Evolutionary conservation across 2,113 vertebrate genomes (phyloP).

Genomic region (Dendropsophus ebraccatus): DNA sequence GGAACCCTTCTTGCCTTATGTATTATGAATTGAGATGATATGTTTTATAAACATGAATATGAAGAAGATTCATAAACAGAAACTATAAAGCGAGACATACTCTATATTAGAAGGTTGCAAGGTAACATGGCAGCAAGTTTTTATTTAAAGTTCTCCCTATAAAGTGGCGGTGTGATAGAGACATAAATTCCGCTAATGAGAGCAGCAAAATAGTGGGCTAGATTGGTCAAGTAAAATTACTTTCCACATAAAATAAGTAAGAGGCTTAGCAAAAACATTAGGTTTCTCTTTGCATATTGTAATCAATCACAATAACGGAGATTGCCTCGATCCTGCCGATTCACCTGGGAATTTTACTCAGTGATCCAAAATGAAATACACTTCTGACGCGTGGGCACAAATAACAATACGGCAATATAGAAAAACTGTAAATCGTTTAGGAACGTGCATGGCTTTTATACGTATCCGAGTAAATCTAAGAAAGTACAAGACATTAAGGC

Average conservation of each 20-base stretch:
- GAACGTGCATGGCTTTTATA: slow-evolving; percentile 47
- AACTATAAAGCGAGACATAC: slow-evolving; percentile 35
- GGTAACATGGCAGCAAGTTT: slow-evolving; percentile 12
- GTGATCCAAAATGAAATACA: slow-evolving; percentile 56
- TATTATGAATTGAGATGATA: not conserved
- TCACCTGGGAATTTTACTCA: slow-evolving; percentile 55
- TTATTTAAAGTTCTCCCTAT: slow-evolving; percentile 24
- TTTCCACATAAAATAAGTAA: slow-evolving; percentile 54
- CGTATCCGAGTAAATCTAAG: slow-evolving; percentile 51
- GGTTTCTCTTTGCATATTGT: slow-evolving; percentile 50
- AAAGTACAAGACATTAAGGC: slow-evolving; percentile 41
- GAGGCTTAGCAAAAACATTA: slow-evolving; percentile 54
- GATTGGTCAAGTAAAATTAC: slow-evolving; percentile 56
- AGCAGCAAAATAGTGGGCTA: slow-evolving; percentile 37
- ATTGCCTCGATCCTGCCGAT: slow-evolving; percentile 52
- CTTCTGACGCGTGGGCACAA: slow-evolving; percentile 48
- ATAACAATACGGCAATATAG: slow-evolving; percentile 53
- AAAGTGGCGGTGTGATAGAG: slow-evolving; percentile 44
- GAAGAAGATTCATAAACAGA: slow-evolving; percentile 44
- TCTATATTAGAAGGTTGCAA: slow-evolving; percentile 22
- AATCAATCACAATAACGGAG: slow-evolving; percentile 50
- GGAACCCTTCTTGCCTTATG: not conserved
- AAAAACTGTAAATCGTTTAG: slow-evolving; percentile 53
- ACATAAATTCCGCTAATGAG: slow-evolving; percentile 55
- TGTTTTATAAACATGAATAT: not conserved